A percentile compares a stretch with the other conserved stretches of the same genome.
Conservation (phyloP, 2,797 vertebrate genomes). For the Dermochelys coriacea region DNA sequence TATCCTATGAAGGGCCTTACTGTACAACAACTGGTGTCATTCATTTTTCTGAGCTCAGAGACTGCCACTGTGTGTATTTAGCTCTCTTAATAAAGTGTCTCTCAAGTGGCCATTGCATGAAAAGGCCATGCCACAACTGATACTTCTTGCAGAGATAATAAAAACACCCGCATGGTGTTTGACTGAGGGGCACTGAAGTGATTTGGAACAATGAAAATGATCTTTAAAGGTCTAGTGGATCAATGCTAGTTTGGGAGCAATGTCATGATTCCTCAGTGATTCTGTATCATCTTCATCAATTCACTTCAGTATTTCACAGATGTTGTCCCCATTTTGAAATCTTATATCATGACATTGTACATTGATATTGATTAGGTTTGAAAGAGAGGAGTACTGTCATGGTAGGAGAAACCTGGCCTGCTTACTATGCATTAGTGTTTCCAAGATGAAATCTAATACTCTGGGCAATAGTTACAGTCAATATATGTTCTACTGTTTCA, state of each 20-base stretch:
- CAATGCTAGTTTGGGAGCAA: neutral
- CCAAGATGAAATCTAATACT: constrained; percentile 4
- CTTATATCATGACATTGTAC: constrained; percentile 51
- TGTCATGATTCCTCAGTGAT: fast-evolving
- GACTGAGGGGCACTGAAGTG: neutral
- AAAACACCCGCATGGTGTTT: neutral
- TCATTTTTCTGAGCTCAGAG: neutral
- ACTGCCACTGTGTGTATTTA: neutral
- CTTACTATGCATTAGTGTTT: constrained; percentile 28
- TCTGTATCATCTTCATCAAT: constrained; percentile 36
- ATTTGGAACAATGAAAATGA: neutral
- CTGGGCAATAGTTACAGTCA: neutral
- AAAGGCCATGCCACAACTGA: neutral
- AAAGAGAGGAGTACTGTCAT: neutral
- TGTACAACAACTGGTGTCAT: neutral
- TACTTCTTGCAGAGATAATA: neutral
- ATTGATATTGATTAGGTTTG: constrained; percentile 2
- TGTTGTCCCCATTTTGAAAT: neutral
- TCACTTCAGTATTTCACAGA: neutral
- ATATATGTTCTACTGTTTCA: neutral
- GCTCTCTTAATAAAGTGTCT: neutral
- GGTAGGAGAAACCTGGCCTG: neutral
- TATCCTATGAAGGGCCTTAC: neutral
- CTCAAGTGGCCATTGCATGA: neutral
- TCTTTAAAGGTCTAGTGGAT: constrained; percentile 50